Evolutionary conservation across 2,113 vertebrate species (phyloP), one percentile per base, ranked within the genome.

Genomic region (Cinclus mexicanus): DNA sequence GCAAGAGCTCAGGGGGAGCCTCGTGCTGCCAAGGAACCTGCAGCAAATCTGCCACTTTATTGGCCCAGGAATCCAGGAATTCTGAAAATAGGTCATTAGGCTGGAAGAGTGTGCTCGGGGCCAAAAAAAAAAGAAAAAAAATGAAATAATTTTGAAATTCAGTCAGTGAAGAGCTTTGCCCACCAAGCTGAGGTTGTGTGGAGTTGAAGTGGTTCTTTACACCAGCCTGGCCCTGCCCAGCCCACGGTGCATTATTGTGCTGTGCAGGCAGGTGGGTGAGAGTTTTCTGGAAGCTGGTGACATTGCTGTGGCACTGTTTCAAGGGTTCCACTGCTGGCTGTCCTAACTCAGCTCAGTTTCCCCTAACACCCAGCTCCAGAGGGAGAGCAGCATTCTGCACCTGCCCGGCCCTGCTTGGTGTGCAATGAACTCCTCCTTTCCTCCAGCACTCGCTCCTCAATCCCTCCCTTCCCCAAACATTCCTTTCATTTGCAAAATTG

Each of bases 401-500:
- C 35, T 82, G 74, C 80, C 94, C 92, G 69, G 90, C 87, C 61
- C 83, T 12, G 57, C 29, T 25, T 25, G 69, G 0, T 14, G 65
- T 65, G 87, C 47, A 46, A 76, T 47, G 78, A 95, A 52, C 55
- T 26, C 65, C 61, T 89, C 64, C 72, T 60, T 77, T 42, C 86
- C 92, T 84, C 70, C 82, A 57, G 82, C 23, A 4, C 77, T 71
- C 72, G 3, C 60, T 94, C 50, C 83, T 57, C 76, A 26, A 21
- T 39, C 15, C 89, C 81, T 89, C 60, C 89, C 76, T 81, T 70
- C 69, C 81, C 86, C 89, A 96, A 97, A 92, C 56, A 86, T 89
- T 52, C 92, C 65, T 88, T 95, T 80, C 63, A 83, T 96, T 96
- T 94, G 77, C 83, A 89, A 82, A 92, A 95, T 87, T 93, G 83